Conservation (phyloP, 2,797 vertebrate genomes). For the Borostomias antarcticus region DNA sequence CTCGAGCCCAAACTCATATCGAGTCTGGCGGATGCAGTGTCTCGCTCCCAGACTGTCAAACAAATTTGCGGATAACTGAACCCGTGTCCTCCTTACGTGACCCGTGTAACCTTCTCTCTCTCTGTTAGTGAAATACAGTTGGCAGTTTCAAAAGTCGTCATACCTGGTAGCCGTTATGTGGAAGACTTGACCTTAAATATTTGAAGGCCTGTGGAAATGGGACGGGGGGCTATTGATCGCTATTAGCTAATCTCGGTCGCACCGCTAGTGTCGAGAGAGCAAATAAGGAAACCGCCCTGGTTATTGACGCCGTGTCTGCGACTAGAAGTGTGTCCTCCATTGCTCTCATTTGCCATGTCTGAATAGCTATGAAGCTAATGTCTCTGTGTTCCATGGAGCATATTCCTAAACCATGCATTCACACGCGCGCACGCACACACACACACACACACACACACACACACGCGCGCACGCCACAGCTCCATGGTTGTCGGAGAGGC, state of each 20-base stretch:
- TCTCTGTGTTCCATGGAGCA: constrained; percentile 13
- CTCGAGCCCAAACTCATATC: background rate
- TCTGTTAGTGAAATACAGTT: background rate
- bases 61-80: no score
- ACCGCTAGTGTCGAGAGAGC: background rate
- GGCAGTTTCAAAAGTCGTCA: background rate
- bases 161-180: background rate
- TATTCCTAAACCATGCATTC: constrained; percentile 30
- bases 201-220: no score
- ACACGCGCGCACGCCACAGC: constrained; percentile 21
- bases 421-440: constrained; percentile 1
- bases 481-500: constrained; percentile 22
- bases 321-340: background rate
- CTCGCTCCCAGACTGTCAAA: background rate
- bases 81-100: background rate
- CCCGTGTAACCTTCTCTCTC: background rate
- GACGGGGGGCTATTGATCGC: background rate
- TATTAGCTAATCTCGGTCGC: background rate
- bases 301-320: background rate
- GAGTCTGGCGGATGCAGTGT: no score
- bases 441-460: constrained; percentile 23
- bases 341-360: constrained; percentile 1
- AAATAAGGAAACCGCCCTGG: background rate
- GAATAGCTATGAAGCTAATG: constrained; percentile 26
- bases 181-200: background rate